Percentiles rank a stretch among this genome's conserved stretches.
Evolutionary conservation across 2,888 invertebrate genomes (phyloP).

Genomic region (Dicyrtoma fusca): DNA sequence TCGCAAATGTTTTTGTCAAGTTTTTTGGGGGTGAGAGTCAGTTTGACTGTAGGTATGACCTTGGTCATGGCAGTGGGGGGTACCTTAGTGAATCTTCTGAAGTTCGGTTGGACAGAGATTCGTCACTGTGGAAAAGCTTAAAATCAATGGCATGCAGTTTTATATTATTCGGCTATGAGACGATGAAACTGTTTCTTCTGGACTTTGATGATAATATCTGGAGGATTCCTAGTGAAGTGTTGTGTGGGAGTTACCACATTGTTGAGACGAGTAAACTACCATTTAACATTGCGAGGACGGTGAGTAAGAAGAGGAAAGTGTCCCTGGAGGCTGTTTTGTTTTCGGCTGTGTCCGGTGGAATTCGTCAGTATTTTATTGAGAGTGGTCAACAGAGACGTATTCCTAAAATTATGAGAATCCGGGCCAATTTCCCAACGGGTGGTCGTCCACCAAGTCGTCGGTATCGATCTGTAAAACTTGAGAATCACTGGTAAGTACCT

Average conservation of each 20-base stretch:
- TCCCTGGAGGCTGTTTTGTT: conserved; percentile 12
- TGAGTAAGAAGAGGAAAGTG: conserved; percentile 18
- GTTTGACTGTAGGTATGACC: too few species aligned
- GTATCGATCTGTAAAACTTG: conserved; percentile 2
- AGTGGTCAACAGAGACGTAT: conserved; percentile 23
- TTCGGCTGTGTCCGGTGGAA: conserved; percentile 18
- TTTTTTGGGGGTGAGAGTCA: conserved; percentile 19
- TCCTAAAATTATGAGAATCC: conserved; percentile 13
- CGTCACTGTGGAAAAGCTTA: background rate
- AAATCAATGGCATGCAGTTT: background rate
- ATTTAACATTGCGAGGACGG: conserved; percentile 23
- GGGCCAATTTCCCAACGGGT: background rate
- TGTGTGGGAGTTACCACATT: conserved; percentile 5
- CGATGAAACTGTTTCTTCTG: background rate
- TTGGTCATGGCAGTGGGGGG: background rate
- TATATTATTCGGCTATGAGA: background rate
- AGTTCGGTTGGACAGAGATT: background rate
- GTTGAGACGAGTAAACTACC: conserved; percentile 19
- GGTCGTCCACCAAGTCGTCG: too few species aligned
- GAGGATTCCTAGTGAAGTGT: conserved; percentile 16
- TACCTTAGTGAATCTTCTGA: too few species aligned
- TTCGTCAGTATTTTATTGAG: conserved; percentile 27
- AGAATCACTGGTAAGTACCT: conserved; percentile 27
- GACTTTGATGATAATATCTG: conserved; percentile 21
- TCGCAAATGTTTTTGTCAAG: conserved; percentile 22